A percentile compares a stretch with the other conserved stretches of the same genome.
Conservation (phyloP, 2,113 vertebrate species). For the Cavia porcellus region DNA sequence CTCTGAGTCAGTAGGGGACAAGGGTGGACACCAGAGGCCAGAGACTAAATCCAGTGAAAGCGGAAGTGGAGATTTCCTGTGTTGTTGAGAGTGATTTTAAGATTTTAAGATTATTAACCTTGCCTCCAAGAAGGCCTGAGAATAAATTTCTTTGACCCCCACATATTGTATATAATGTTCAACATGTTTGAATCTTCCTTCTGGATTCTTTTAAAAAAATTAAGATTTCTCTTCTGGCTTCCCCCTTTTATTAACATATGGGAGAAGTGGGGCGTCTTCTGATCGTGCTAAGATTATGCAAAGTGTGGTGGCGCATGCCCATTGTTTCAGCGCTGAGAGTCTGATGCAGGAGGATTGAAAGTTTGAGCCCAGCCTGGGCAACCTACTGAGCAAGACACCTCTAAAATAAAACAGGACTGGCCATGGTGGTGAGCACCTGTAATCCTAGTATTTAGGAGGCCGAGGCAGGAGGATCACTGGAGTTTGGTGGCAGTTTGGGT, state of each 20-base stretch:
- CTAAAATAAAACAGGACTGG: background rate
- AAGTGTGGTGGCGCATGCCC: background rate
- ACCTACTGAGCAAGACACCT: background rate
- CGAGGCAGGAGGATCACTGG: background rate
- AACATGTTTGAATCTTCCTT: conserved; percentile 59
- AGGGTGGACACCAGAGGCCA: too few relatives aligned
- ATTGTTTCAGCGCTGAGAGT: background rate
- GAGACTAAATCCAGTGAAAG: background rate
- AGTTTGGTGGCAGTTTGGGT: background rate
- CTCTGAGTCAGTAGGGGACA: background rate
- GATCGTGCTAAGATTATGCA: conserved; percentile 29
- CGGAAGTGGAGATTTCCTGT: background rate
- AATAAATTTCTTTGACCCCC: background rate
- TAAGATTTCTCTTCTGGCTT: conserved; percentile 41
- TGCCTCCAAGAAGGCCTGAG: conserved; percentile 6
- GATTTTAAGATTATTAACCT: conserved; percentile 30
- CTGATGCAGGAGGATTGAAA: background rate
- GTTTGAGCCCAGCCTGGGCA: background rate
- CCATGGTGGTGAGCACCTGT: background rate
- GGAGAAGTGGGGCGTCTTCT: background rate
- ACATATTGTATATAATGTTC: background rate
- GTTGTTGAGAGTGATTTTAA: conserved; percentile 25
- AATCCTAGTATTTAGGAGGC: background rate
- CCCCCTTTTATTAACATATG: background rate
- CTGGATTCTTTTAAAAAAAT: background rate